Evolutionary conservation across 2,888 invertebrate genomes (phyloP).

Genomic region (Eupithecia exiguata): DNA sequence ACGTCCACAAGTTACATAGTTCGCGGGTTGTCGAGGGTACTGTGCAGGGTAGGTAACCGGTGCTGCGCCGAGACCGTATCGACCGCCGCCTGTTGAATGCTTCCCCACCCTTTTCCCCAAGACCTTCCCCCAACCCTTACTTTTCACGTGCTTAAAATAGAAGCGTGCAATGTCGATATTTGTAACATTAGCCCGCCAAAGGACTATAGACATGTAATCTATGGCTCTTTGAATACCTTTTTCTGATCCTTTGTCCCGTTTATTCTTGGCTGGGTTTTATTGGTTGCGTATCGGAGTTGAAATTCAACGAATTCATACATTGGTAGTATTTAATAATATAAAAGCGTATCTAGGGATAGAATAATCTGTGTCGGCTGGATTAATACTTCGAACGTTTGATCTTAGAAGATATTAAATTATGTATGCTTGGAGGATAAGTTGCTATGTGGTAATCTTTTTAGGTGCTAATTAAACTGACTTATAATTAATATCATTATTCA

Average conservation of each 20-base stretch:
- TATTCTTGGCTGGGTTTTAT: constrained; percentile 14
- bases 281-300: not conserved
- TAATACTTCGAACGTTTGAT: not conserved
- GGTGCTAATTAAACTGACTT: too few species aligned
- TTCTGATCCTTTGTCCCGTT: constrained; percentile 9
- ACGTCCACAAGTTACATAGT: constrained; percentile 24
- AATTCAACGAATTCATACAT: not conserved
- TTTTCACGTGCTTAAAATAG: constrained; percentile 83
- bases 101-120: constrained; percentile 60
- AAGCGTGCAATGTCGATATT: constrained; percentile 80
- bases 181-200: constrained; percentile 74
- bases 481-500: too few species aligned
- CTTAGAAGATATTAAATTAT: not conserved
- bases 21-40: constrained; percentile 42
- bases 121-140: constrained; percentile 67
- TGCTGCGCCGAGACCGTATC: constrained; percentile 75
- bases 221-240: constrained; percentile 47
- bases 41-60: constrained; percentile 63
- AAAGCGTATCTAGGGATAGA: not conserved
- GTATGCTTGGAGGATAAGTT: not conserved
- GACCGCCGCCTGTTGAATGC: constrained; percentile 83
- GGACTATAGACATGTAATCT: constrained; percentile 64
- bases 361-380: not conserved
- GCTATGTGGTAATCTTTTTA: too few species aligned
- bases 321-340: not conserved